Base-by-base conservation (phyloP, 2,797 vertebrate species). In the Salarias fasciatus region DNA sequence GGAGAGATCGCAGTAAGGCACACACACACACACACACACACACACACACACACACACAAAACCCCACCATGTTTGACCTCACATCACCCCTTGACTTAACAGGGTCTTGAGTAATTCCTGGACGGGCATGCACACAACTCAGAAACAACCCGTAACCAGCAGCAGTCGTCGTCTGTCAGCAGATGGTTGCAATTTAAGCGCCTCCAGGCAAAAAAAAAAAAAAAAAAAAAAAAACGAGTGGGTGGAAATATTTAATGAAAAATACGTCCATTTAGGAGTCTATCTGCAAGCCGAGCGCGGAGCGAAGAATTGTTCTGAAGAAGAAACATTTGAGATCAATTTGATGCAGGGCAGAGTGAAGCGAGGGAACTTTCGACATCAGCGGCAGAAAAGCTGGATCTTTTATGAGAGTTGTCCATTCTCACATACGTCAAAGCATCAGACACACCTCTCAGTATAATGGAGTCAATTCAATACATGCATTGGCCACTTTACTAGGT, bases 151-250 rank as follows among this genome's bases (percentile, higher is more conserved):
- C 3, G 65, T 42, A 68, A 82, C 44, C 37, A 46, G 58, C 65
- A 46, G 50, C 67, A 58, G 57, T 63, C 69, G 54, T 51, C 75
- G 11, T 77, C 46, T 53, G 48, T 31, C 13, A 45, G 82, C 89
- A 92, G 64, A 82, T 90, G 85, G 85, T 88, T 89, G 79, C 62
- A 75, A 89, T 93, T 90, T 88, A 45, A 68, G 29, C 53, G 84
- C 79, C 71, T 49, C 61, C 11, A 8, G 69, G 60, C 45, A 18
- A 24, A 13, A 77, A 71, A n/a, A n/a, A n/a, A n/a, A n/a, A n/a
- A n/a, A n/a, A n/a, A n/a, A n/a, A n/a, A n/a, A n/a, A n/a, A n/a
- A n/a, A n/a, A n/a, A n/a, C n/a, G 47, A 62, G 66, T 3, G 8
- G 18, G 36, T 53, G 67, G 63, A 82, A 80, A 63, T 80, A 75